Percentiles rank a stretch among this genome's conserved stretches.
phyloP scores from a whole-genome alignment of 2,888 invertebrate genomes.

The Agonopterix alstromeriana region DNA sequence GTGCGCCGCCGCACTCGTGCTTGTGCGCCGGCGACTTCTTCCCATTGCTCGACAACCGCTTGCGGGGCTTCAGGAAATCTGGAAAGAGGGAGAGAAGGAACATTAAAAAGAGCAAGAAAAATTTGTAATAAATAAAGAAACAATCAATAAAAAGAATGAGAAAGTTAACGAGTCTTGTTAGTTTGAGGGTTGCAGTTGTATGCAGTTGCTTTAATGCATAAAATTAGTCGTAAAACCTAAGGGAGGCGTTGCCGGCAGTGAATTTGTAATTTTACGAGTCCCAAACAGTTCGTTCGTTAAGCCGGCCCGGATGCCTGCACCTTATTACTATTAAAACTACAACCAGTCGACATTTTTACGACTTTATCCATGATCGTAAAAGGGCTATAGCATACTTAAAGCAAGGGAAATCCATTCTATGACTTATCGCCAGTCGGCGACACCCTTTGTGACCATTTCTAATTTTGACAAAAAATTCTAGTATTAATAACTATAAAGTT shows the following conservation, averaged over 20 bases:
- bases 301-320: constrained; percentile 34
- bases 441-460: constrained; percentile 54
- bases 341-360: constrained; percentile 55
- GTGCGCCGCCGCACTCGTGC: constrained; percentile 62
- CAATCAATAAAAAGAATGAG: too few relatives aligned
- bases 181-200: constrained; percentile 28
- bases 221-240: constrained; percentile 42
- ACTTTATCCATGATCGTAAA: constrained; percentile 53
- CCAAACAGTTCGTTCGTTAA: constrained; percentile 35
- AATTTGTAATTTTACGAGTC: constrained; percentile 35
- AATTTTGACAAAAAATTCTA: constrained; percentile 56
- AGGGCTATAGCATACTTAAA: constrained; percentile 37
- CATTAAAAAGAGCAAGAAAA: too few relatives aligned
- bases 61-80: constrained; percentile 83
- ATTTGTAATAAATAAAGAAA: too few relatives aligned
- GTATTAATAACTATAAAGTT: constrained; percentile 58
- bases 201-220: constrained; percentile 27
- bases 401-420: constrained; percentile 45
- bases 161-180: constrained; percentile 28
- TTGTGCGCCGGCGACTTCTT: constrained; percentile 67
- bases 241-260: constrained; percentile 14
- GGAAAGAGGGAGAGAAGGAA: constrained; percentile 41
- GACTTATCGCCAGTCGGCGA: constrained; percentile 44
- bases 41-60: constrained; percentile 69
- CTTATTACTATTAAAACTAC: constrained; percentile 14